Evolutionary conservation across 2,797 vertebrate species (phyloP).

Genomic region (Bradypodion pumilum): DNA sequence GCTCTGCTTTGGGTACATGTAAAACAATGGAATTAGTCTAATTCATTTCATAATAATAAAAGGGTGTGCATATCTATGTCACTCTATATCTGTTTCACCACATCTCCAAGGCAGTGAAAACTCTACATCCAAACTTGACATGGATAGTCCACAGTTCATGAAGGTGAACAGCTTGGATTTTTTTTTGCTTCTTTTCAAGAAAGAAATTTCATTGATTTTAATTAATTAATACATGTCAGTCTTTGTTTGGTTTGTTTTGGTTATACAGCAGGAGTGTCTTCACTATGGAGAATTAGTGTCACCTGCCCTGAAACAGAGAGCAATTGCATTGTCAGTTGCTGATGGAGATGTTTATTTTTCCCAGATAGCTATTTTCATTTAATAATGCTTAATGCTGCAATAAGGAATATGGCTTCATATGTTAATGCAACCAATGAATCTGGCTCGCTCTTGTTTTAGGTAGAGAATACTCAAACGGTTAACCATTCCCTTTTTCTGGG

Average conservation of each 20-base stretch:
- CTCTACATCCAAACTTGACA: no score
- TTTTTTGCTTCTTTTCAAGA: no score
- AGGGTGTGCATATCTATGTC: no score
- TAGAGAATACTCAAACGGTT: no score
- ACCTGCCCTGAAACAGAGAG: constrained; percentile 14
- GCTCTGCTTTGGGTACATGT: background rate
- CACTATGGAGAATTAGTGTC: background rate
- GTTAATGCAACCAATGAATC: constrained; percentile 21
- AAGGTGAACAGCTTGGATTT: no score
- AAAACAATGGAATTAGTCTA: background rate
- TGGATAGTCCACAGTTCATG: no score
- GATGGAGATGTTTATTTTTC: constrained; percentile 17
- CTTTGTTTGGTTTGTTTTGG: background rate
- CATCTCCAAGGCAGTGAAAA: no score
- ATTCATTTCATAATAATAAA: background rate
- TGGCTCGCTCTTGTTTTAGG: no score
- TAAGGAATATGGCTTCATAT: background rate
- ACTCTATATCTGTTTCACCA: no score
- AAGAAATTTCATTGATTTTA: no score
- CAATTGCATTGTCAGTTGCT: background rate
- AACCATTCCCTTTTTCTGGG: no score
- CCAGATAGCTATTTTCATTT: constrained; percentile 5
- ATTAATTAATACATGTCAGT: no score
- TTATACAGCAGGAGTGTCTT: constrained; percentile 18
- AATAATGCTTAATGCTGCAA: background rate